phyloP scores from a whole-genome alignment of 2,797 vertebrate genomes.

The Geotrypetes seraphini region DNA sequence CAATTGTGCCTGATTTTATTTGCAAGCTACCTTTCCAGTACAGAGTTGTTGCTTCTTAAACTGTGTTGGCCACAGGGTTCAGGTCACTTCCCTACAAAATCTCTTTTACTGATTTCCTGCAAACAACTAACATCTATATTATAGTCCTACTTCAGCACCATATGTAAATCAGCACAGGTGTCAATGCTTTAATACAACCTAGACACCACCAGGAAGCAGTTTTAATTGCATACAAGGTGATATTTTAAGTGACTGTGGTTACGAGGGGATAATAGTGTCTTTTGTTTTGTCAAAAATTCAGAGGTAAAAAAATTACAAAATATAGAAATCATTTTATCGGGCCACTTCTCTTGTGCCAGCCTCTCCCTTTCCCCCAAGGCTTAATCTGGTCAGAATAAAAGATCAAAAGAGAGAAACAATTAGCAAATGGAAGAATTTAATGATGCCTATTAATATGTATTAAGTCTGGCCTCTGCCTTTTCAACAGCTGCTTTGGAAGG shows the following conservation, averaged over 20 bases:
- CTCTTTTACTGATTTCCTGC: neutral
- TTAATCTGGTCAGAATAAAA: constrained; percentile 60
- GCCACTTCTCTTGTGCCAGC: neutral
- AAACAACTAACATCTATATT: neutral
- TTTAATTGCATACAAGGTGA: neutral
- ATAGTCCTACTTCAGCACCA: neutral
- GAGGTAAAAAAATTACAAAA: too few species aligned
- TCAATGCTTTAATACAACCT: neutral
- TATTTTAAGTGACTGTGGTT: neutral
- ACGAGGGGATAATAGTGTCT: constrained; percentile 3
- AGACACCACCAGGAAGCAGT: neutral
- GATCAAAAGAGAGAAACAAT: constrained; percentile 74
- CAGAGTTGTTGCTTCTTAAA: too few species aligned
- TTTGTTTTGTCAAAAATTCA: constrained; percentile 20
- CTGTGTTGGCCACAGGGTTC: too few species aligned
- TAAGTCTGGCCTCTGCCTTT: constrained; percentile 66
- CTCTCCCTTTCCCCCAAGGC: constrained; percentile 30
- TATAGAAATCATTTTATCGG: neutral
- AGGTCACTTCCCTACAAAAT: neutral
- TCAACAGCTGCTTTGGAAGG: constrained; percentile 40
- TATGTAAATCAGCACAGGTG: neutral
- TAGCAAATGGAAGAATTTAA: constrained; percentile 67
- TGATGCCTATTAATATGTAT: constrained; percentile 82
- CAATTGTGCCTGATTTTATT: too few species aligned
- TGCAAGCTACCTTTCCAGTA: too few species aligned